phyloP scores from a whole-genome alignment of 2,888 invertebrate species.

The Vannuccia rotundouncinata region DNA sequence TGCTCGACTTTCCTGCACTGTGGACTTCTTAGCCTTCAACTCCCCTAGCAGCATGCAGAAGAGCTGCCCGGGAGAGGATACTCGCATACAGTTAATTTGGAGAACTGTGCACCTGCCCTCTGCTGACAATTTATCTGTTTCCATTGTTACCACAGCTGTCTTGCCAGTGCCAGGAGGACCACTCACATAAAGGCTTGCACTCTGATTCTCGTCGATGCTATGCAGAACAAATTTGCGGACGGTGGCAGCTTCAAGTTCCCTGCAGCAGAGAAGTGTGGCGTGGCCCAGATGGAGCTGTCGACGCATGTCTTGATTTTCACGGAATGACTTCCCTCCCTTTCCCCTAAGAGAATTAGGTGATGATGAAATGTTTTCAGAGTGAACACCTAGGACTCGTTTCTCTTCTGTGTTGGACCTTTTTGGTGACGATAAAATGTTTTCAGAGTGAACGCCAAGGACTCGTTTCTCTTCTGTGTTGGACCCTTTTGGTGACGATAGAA shows the following conservation, averaged over 20 bases:
- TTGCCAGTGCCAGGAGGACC: constrained; percentile 96
- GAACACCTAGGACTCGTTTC: too few species aligned
- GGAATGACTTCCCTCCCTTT: neutral
- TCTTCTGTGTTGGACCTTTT: too few species aligned
- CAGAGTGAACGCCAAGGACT: too few species aligned
- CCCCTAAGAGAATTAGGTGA: too few species aligned
- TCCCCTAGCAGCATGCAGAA: neutral
- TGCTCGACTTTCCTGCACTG: neutral
- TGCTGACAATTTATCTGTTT: neutral
- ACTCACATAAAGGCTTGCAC: constrained; percentile 82
- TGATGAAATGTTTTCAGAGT: too few species aligned
- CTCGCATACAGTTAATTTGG: constrained; percentile 35
- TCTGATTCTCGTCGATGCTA: constrained; percentile 45
- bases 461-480: too few species aligned
- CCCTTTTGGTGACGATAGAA: too few species aligned
- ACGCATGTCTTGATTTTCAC: neutral
- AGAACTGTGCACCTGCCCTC: neutral
- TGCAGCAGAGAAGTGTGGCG: neutral
- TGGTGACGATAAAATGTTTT: too few species aligned
- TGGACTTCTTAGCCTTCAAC: neutral
- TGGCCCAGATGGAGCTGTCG: constrained; percentile 5
- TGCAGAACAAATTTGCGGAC: neutral
- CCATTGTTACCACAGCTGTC: constrained; percentile 66
- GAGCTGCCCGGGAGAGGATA: constrained; percentile 3
- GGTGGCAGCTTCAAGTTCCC: neutral